Conservation (phyloP, 2,888 invertebrate species). For the Tenthredo mesomela region DNA sequence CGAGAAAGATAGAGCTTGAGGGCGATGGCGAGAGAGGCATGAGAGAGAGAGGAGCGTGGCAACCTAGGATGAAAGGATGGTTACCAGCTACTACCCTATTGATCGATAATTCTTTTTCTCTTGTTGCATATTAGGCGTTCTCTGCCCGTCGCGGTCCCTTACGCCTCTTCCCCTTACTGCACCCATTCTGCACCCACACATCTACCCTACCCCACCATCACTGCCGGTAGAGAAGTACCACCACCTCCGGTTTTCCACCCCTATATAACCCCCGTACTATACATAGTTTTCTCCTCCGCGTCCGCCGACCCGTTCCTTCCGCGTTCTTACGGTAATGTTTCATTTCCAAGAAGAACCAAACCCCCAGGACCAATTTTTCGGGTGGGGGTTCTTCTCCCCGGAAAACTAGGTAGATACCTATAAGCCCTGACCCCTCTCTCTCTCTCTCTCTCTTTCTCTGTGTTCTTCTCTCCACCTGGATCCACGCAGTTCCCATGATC, state of each 20-base stretch:
- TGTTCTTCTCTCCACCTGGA: slow-evolving; percentile 20
- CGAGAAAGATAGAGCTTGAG: slow-evolving; percentile 4
- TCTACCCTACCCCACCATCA: slow-evolving; percentile 57
- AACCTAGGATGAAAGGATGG: slow-evolving; percentile 75
- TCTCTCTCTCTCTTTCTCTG: slow-evolving; percentile 25
- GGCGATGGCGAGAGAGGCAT: slow-evolving; percentile 5
- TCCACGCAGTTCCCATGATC: slow-evolving; percentile 45
- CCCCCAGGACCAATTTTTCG: slow-evolving; percentile 65
- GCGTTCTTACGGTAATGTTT: slow-evolving; percentile 73
- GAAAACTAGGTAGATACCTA: not conserved
- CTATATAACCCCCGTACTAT: slow-evolving; percentile 13
- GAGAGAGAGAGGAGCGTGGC: slow-evolving; percentile 64
- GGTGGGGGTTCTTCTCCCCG: slow-evolving; percentile 53
- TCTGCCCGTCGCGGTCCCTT: slow-evolving; percentile 64
- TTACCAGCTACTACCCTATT: slow-evolving; percentile 78
- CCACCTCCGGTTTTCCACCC: slow-evolving; percentile 57
- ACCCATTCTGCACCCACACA: not conserved
- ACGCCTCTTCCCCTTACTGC: slow-evolving; percentile 56
- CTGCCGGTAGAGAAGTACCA: slow-evolving; percentile 55
- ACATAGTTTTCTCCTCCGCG: slow-evolving; percentile 49
- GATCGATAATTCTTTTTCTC: slow-evolving; percentile 78
- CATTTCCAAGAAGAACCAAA: slow-evolving; percentile 71
- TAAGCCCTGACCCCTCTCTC: slow-evolving; percentile 41
- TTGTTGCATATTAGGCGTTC: slow-evolving; percentile 78
- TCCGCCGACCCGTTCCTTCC: slow-evolving; percentile 56